These are phyloP conservation scores for Cotesia chilonis DNA, from an alignment of 1,140 invertebrate genomes.

Conservation along the genomic window DNA sequence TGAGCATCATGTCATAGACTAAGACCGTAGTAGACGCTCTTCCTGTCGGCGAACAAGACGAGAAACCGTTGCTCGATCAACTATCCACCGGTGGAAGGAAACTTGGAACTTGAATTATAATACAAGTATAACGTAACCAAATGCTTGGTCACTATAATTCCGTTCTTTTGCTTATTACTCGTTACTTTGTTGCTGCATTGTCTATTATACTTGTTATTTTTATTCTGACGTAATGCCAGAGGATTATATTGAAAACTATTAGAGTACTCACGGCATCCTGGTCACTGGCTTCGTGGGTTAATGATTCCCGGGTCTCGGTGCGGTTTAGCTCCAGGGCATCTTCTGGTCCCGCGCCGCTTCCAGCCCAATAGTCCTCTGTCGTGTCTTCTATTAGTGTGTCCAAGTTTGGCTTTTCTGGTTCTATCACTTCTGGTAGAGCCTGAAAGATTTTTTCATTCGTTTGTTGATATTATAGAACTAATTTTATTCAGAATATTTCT, in stretches of 20 bases:
- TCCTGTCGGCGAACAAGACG: constrained; percentile 7
- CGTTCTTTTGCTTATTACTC: too few relatives aligned
- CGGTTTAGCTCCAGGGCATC: constrained; percentile 53
- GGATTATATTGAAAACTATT: constrained; percentile 24
- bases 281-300: constrained; percentile 74
- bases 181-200: not conserved
- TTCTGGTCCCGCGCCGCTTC: constrained; percentile 62
- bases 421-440: constrained; percentile 46
- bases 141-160: not conserved
- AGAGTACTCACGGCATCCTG: constrained; percentile 71
- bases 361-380: constrained; percentile 64
- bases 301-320: constrained; percentile 73
- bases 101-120: not conserved
- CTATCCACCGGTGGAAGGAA: constrained; percentile 30
- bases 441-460: too few relatives aligned
- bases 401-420: constrained; percentile 52
- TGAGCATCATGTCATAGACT: not conserved
- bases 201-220: not conserved
- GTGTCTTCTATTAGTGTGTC: constrained; percentile 58
- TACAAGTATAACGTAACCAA: not conserved
- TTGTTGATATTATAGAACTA: too few relatives aligned
- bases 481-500: too few relatives aligned
- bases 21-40: not conserved
- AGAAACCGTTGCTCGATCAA: constrained; percentile 40
- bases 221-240: not conserved